These are phyloP conservation scores for Microcebus murinus DNA, from an alignment of 2,113 vertebrate genomes.

Conservation along the genomic window DNA sequence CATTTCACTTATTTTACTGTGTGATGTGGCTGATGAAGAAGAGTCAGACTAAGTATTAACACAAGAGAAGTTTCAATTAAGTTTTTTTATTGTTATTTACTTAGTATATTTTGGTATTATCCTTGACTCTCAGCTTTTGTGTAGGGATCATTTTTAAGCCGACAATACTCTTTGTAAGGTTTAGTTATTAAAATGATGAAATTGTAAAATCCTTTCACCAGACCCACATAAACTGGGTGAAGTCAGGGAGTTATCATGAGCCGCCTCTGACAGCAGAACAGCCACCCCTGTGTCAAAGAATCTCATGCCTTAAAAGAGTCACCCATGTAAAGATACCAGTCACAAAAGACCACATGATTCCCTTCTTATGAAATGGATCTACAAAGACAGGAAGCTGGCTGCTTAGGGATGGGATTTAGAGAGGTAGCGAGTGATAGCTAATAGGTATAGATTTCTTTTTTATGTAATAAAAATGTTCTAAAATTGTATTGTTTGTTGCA, in stretches of 20 bases:
- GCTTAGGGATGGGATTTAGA: neutral
- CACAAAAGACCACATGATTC: neutral
- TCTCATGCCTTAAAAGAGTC: neutral
- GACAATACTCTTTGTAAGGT: neutral
- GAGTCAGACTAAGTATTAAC: neutral
- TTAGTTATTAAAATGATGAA: neutral
- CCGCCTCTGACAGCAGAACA: neutral
- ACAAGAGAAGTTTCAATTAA: neutral
- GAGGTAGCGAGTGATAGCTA: neutral
- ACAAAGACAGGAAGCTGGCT: neutral
- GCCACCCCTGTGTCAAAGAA: neutral
- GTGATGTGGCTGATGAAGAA: neutral
- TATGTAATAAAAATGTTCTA: neutral
- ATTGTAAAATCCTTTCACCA: neutral
- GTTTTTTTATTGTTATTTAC: neutral
- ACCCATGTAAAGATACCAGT: neutral
- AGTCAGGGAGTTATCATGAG: neutral
- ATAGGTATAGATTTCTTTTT: neutral
- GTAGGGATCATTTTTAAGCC: neutral
- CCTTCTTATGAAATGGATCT: neutral
- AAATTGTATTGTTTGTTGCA: neutral
- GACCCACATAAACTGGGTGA: neutral
- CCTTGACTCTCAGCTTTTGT: neutral
- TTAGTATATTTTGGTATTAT: neutral
- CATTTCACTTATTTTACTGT: neutral